These are phyloP conservation scores for Macrotrachela quadricornifera DNA, from an alignment of 1,140 invertebrate genomes.

Conservation along the genomic window DNA sequence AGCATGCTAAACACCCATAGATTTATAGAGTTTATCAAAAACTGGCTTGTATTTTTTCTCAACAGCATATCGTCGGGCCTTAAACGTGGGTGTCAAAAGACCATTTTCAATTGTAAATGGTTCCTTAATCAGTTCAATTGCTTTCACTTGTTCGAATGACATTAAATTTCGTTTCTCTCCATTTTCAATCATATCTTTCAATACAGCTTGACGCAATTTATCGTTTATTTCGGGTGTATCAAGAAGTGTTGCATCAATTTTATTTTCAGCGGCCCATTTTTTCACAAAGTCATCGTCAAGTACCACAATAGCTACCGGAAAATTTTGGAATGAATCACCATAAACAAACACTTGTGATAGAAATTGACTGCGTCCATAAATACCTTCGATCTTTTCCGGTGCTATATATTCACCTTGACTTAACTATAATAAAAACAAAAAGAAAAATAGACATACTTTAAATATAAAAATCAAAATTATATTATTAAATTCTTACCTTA, in stretches of 20 bases:
- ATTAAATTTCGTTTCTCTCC: slow-evolving; percentile 71
- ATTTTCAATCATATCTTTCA: slow-evolving; percentile 63
- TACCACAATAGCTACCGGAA: slow-evolving; percentile 74
- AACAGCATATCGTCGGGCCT: too few relatives aligned
- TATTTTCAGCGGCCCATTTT: too few relatives aligned
- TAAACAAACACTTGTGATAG: slow-evolving; percentile 89
- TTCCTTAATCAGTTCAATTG: slow-evolving; percentile 74
- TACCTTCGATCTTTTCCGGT: slow-evolving; percentile 94
- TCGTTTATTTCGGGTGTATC: slow-evolving; percentile 56
- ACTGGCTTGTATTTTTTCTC: too few relatives aligned
- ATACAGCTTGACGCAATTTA: slow-evolving; percentile 67
- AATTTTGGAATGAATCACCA: slow-evolving; percentile 74
- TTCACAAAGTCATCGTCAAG: slow-evolving; percentile 78
- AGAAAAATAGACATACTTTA: too few relatives aligned
- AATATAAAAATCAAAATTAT: too few relatives aligned
- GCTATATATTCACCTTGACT: slow-evolving; percentile 95
- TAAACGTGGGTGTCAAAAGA: slow-evolving; percentile 81
- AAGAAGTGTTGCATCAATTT: too few relatives aligned
- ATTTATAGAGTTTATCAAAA: too few relatives aligned
- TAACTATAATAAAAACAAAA: too few relatives aligned
- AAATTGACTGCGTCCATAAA: slow-evolving; percentile 70
- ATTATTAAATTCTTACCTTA: too few relatives aligned
- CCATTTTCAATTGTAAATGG: slow-evolving; percentile 89
- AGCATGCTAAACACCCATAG: too few relatives aligned
- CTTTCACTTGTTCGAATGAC: slow-evolving; percentile 92